A percentile compares a stretch with the other conserved stretches of the same genome.
Evolutionary conservation across 2,113 vertebrate genomes (phyloP).

Genomic region (Thinocorus orbignyianus): DNA sequence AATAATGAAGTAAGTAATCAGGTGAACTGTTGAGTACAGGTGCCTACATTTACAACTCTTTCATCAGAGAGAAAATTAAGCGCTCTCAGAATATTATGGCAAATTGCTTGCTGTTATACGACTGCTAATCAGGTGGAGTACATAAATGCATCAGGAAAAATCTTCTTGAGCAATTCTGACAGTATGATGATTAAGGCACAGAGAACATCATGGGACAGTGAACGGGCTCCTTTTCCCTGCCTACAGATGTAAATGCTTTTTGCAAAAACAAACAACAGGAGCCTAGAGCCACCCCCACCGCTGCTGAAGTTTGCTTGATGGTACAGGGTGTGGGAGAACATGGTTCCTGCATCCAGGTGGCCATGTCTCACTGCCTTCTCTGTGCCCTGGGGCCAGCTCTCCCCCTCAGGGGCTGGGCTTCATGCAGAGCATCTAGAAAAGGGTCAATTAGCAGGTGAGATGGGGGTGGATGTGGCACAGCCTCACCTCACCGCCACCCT

Average conservation of each 20-base stretch:
- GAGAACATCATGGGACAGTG: not conserved
- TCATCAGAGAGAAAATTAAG: constrained; percentile 69
- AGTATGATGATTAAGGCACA: not conserved
- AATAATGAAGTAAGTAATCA: constrained; percentile 60
- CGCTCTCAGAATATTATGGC: constrained; percentile 60
- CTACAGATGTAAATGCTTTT: not conserved
- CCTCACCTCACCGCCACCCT: not conserved
- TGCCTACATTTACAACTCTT: constrained; percentile 64
- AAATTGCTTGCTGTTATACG: constrained; percentile 58
- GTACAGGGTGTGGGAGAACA: fast-evolving
- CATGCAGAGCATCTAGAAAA: not conserved
- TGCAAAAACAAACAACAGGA: not conserved
- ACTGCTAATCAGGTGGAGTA: constrained; percentile 62
- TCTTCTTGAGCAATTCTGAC: constrained; percentile 12
- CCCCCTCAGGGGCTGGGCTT: not conserved
- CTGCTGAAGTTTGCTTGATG: not conserved
- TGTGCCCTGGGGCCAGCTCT: fast-evolving
- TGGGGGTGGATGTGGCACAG: fast-evolving
- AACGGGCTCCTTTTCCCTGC: not conserved
- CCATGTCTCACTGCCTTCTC: not conserved
- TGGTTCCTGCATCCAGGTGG: fast-evolving
- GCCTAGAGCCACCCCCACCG: not conserved
- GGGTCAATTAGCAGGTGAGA: fast-evolving
- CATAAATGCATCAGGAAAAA: constrained; percentile 39
- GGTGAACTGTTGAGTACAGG: constrained; percentile 58